Conservation (phyloP, 2,888 invertebrate genomes). For the Cremastinae sp. region DNA sequence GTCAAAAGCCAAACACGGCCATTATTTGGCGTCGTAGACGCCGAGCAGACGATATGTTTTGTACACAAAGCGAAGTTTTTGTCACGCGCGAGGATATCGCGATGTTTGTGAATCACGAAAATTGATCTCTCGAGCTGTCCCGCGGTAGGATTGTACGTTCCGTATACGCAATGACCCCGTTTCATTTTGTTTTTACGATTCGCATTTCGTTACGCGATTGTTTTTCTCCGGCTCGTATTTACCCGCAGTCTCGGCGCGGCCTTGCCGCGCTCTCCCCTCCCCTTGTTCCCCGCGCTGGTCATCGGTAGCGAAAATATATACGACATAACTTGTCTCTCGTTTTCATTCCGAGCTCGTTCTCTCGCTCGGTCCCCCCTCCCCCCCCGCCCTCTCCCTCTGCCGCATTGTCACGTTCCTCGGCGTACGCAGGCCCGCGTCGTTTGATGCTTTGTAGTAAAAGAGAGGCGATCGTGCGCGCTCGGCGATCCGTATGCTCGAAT, state of each 20-base stretch:
- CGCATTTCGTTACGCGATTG: conserved; percentile 45
- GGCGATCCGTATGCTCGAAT: conserved; percentile 62
- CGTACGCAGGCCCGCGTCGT: conserved; percentile 43
- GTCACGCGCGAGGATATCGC: no score
- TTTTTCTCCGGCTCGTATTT: conserved; percentile 29
- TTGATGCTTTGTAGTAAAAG: conserved; percentile 53
- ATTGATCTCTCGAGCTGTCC: background rate
- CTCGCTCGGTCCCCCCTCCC: conserved; percentile 40
- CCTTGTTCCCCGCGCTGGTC: conserved; percentile 6
- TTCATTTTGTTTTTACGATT: conserved; percentile 27
- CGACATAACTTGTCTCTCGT: conserved; percentile 48
- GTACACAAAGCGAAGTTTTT: no score
- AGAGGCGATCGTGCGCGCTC: conserved; percentile 11
- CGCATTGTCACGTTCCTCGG: conserved; percentile 39
- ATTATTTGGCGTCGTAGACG: no score
- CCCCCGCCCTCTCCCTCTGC: background rate
- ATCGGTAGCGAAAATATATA: conserved; percentile 11
- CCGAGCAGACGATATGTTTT: no score
- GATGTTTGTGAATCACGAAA: background rate
- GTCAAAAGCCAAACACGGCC: no score
- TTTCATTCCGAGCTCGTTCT: conserved; percentile 56
- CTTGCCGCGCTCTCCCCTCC: conserved; percentile 39
- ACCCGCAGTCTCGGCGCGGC: conserved; percentile 34
- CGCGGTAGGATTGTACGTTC: conserved; percentile 21
- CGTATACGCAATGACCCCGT: conserved; percentile 34